phyloP scores from a whole-genome alignment of 1,140 invertebrate genomes.

The Latrodectus geometricus region DNA sequence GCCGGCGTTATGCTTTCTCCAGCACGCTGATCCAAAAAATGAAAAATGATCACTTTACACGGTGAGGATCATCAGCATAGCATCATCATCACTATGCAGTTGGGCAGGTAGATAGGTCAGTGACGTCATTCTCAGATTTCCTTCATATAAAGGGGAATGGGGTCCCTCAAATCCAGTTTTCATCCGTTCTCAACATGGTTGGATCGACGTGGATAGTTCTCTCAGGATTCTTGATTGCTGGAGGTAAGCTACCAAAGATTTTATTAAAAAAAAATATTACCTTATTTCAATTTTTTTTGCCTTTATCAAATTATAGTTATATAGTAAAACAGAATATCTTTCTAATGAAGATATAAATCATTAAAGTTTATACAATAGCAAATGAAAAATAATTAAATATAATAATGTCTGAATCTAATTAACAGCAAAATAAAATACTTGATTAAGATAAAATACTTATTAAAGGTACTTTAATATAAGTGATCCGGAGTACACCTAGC shows the following conservation, averaged over 20 bases:
- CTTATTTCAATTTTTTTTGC: too few relatives aligned
- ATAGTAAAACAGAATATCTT: too few relatives aligned
- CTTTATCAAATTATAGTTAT: too few relatives aligned
- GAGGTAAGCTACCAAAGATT: conserved; percentile 14
- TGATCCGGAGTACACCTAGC: too few relatives aligned
- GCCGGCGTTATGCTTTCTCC: background rate
- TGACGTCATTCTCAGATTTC: conserved; percentile 29
- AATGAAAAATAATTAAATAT: too few relatives aligned
- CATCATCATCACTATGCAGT: background rate
- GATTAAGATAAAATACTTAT: too few relatives aligned
- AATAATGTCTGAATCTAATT: too few relatives aligned
- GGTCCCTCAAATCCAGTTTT: conserved; percentile 48
- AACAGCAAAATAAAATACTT: too few relatives aligned
- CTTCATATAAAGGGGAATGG: conserved; percentile 41
- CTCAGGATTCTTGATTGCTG: conserved; percentile 7
- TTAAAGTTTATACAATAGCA: too few relatives aligned
- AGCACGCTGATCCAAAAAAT: background rate
- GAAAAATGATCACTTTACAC: background rate
- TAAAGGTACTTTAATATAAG: too few relatives aligned
- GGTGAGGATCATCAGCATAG: background rate
- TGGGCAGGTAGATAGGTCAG: conserved; percentile 33
- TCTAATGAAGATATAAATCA: too few relatives aligned
- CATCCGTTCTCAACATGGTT: conserved; percentile 20
- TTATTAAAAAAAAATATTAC: too few relatives aligned
- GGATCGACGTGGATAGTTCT: conserved; percentile 44